These are phyloP conservation scores for Theocolax elegans DNA, from an alignment of 1,140 invertebrate genomes.

Conservation along the genomic window DNA sequence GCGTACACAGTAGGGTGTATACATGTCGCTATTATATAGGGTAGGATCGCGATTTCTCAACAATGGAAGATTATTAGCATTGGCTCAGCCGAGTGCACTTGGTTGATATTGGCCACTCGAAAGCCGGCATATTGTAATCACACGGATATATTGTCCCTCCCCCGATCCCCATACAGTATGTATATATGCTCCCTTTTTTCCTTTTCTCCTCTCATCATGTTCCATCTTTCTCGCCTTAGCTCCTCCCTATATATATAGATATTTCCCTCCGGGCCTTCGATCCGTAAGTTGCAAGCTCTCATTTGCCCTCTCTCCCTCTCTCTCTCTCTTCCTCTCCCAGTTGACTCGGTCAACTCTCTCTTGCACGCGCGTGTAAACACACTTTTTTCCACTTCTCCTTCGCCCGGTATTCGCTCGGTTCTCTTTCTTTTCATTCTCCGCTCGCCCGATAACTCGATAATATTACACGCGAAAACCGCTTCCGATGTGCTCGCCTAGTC, in stretches of 20 bases:
- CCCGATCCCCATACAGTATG: neutral
- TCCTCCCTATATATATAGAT: neutral
- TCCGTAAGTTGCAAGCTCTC: neutral
- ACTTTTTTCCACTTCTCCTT: slow-evolving; percentile 22
- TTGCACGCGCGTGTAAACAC: slow-evolving; percentile 1
- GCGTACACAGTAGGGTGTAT: neutral
- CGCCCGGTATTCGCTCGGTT: too few species aligned
- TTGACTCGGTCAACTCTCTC: slow-evolving; percentile 1
- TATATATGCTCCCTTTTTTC: slow-evolving; percentile 37
- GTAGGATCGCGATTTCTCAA: slow-evolving; percentile 31
- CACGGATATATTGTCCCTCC: slow-evolving; percentile 57
- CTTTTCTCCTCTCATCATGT: slow-evolving; percentile 26
- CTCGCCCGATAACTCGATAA: slow-evolving; percentile 63
- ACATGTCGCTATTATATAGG: neutral
- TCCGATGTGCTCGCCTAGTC: slow-evolving; percentile 63
- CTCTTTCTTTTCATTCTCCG: slow-evolving; percentile 40
- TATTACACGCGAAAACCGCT: slow-evolving; percentile 66
- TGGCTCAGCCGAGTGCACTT: slow-evolving; percentile 33
- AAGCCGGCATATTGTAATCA: slow-evolving; percentile 61
- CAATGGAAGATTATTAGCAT: slow-evolving; percentile 41
- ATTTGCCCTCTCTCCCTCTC: neutral
- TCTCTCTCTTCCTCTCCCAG: neutral
- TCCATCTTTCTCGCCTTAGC: slow-evolving; percentile 22
- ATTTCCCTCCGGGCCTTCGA: neutral
- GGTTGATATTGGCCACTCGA: slow-evolving; percentile 39